Conservation (phyloP, 2,888 invertebrate genomes). For the Lasioglossum zephyrum region DNA sequence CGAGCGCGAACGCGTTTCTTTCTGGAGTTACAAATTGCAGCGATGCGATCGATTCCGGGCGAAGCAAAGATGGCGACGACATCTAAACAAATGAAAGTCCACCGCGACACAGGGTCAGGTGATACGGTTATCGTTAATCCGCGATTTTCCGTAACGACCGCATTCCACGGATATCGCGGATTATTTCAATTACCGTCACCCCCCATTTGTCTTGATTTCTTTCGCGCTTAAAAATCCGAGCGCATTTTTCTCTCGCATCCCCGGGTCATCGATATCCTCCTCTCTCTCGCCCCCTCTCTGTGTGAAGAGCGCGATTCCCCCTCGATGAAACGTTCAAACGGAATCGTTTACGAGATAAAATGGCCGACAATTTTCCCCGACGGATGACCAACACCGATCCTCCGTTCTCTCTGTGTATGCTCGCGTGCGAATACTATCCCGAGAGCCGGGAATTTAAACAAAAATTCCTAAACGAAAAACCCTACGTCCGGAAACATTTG, state of each 20-base stretch:
- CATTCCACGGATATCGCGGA: constrained; percentile 26
- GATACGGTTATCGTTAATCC: constrained; percentile 30
- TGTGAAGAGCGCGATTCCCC: background rate
- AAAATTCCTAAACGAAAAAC: constrained; percentile 32
- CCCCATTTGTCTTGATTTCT: constrained; percentile 10
- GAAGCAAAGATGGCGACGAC: background rate
- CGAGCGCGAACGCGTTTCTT: background rate
- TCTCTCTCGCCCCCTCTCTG: too few species aligned
- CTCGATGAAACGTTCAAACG: background rate
- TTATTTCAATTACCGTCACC: constrained; percentile 31
- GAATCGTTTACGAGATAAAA: constrained; percentile 11
- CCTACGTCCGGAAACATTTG: background rate
- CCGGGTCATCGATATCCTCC: background rate
- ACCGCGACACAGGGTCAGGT: constrained; percentile 4
- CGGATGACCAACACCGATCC: constrained; percentile 9
- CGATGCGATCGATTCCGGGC: background rate
- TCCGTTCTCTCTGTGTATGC: background rate
- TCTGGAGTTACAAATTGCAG: background rate
- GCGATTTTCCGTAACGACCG: background rate
- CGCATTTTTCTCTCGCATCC: background rate
- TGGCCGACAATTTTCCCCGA: constrained; percentile 22
- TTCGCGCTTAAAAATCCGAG: background rate
- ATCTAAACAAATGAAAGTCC: constrained; percentile 34
- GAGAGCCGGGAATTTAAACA: constrained; percentile 1
- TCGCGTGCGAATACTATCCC: background rate